phyloP scores from a whole-genome alignment of 2,888 invertebrate genomes.

The Hyppa rectilinea region DNA sequence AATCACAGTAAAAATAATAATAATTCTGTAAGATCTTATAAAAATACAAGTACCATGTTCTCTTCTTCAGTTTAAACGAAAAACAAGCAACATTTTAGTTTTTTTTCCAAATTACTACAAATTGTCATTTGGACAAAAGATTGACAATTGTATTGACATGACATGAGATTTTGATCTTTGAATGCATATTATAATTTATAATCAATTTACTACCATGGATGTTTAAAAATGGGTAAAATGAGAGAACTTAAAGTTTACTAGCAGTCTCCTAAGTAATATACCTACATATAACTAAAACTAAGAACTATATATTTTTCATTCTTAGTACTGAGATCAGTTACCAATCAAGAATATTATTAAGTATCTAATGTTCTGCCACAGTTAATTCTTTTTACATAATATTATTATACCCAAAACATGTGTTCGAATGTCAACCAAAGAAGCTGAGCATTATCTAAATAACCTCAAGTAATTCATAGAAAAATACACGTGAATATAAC shows the following conservation, averaged over 20 bases:
- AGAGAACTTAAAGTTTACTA: constrained; percentile 38
- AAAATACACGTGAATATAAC: constrained; percentile 29
- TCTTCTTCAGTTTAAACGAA: not conserved
- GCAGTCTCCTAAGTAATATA: constrained; percentile 51
- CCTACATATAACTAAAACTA: constrained; percentile 41
- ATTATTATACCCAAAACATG: constrained; percentile 4
- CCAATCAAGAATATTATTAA: constrained; percentile 55
- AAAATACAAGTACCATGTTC: constrained; percentile 19
- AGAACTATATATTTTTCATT: constrained; percentile 40
- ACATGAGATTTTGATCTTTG: not conserved
- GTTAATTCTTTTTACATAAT: constrained; percentile 4
- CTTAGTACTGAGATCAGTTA: constrained; percentile 71
- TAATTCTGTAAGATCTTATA: constrained; percentile 20
- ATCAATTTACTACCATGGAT: not conserved
- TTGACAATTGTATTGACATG: too few relatives aligned
- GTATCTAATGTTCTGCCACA: constrained; percentile 3
- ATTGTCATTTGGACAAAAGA: too few relatives aligned
- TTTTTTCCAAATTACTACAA: constrained; percentile 8
- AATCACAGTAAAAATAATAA: constrained; percentile 29
- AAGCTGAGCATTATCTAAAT: constrained; percentile 17
- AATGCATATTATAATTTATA: constrained; percentile 1
- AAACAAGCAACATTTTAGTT: constrained; percentile 4
- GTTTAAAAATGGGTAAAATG: constrained; percentile 10
- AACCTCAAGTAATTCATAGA: constrained; percentile 33
- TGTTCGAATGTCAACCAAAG: constrained; percentile 17